phyloP scores from a whole-genome alignment of 2,113 vertebrate genomes.

The Monarcha castaneiventris region DNA sequence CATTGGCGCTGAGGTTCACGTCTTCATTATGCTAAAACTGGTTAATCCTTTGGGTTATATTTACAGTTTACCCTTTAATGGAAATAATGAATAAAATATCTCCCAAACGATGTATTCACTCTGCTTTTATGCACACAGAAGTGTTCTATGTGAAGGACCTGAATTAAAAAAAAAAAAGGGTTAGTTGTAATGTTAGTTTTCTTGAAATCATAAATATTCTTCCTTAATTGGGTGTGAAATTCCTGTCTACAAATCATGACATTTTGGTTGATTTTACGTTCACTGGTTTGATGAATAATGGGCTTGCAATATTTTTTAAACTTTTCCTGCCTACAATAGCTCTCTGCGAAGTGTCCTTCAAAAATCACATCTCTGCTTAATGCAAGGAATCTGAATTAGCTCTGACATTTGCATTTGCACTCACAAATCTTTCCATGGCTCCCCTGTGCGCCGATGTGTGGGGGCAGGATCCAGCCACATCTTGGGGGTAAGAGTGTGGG shows the following conservation, averaged over 20 bases:
- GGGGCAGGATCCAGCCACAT: neutral
- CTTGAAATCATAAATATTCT: slow-evolving; percentile 6
- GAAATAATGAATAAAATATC: neutral
- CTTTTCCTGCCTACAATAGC: neutral
- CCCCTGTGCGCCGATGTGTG: rapidly evolving
- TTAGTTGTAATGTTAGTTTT: neutral
- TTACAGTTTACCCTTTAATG: neutral
- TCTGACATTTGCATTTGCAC: neutral
- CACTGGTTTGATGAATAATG: neutral
- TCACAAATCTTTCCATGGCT: neutral
- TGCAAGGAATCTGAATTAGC: neutral
- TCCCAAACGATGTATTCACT: neutral
- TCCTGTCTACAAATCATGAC: slow-evolving; percentile 7
- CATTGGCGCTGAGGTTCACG: neutral
- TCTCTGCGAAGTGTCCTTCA: neutral
- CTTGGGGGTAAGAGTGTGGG: rapidly evolving
- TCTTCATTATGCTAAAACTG: neutral
- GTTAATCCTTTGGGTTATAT: neutral
- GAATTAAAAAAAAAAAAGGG: neutral
- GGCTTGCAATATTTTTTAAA: slow-evolving; percentile 1
- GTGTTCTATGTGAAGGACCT: neutral
- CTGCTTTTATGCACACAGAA: neutral
- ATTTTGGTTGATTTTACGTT: neutral
- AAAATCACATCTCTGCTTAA: neutral
- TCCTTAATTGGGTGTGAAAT: slow-evolving; percentile 35